These are phyloP conservation scores for Ephydatia muelleri DNA, from an alignment of 37 sponge, comb jelly and placozoan genomes.

Conservation along the genomic window DNA sequence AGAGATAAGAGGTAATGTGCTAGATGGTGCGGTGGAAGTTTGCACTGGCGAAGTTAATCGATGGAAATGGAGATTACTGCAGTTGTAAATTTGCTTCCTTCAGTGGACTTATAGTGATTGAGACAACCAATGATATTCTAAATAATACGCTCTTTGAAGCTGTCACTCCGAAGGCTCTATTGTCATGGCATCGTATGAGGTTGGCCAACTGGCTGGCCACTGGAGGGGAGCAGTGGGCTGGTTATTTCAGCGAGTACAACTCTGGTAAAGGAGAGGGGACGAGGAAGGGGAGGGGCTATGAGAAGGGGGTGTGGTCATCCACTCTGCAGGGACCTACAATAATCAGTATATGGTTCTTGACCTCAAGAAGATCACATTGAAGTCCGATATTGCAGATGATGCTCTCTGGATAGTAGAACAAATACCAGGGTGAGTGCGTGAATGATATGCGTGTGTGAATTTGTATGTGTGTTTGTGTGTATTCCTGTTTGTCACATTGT, in stretches of 20 bases:
- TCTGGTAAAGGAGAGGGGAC: constrained; percentile 38
- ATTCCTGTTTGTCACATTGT: background rate
- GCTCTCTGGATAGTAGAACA: constrained; percentile 73
- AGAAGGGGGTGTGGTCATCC: background rate
- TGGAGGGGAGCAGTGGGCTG: constrained; percentile 50
- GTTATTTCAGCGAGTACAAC: constrained; percentile 45
- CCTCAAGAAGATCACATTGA: constrained; percentile 49
- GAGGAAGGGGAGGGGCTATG: too few species aligned
- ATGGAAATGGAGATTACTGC: background rate
- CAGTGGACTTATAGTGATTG: constrained; percentile 71
- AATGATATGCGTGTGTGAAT: too few species aligned
- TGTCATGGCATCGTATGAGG: constrained; percentile 75
- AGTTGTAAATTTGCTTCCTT: too few species aligned
- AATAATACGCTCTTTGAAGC: constrained; percentile 35
- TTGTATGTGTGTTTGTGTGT: background rate
- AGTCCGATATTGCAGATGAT: constrained; percentile 33
- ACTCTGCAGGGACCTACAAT: constrained; percentile 70
- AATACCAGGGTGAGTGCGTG: constrained; percentile 70
- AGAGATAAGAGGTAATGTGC: too few species aligned
- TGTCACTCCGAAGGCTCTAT: constrained; percentile 37
- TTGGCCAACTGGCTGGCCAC: constrained; percentile 67
- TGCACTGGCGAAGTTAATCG: too few species aligned
- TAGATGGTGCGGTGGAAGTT: too few species aligned
- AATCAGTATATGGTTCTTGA: constrained; percentile 82
- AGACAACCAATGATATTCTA: constrained; percentile 58